These are phyloP conservation scores for Drosophila busckii DNA, from an alignment of 1,140 invertebrate species.

Conservation along the genomic window DNA sequence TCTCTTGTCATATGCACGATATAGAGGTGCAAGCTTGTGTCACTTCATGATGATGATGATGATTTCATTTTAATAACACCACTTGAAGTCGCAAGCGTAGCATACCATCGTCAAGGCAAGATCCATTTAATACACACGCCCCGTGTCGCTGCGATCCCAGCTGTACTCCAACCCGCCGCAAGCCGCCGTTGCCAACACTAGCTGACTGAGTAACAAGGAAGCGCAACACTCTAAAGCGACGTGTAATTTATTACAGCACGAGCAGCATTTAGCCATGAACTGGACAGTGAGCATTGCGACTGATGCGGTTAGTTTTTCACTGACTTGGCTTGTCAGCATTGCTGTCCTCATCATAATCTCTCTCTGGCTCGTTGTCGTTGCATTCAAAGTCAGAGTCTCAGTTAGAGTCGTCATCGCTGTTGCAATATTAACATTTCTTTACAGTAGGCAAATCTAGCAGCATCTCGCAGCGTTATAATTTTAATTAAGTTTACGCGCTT, in stretches of 20 bases:
- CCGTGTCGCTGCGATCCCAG: conserved; percentile 17
- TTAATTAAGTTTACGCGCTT: conserved; percentile 67
- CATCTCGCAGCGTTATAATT: conserved; percentile 42
- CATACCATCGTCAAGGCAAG: conserved; percentile 5
- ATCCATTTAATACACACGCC: conserved; percentile 38
- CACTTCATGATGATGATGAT: conserved; percentile 69
- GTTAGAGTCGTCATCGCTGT: conserved; percentile 25
- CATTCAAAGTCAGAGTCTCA: too few relatives aligned
- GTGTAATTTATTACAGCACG: conserved; percentile 70
- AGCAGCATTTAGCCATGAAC: conserved; percentile 71
- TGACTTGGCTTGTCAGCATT: conserved; percentile 28
- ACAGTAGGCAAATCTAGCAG: conserved; percentile 53
- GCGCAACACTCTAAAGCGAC: conserved; percentile 67
- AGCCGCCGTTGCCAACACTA: conserved; percentile 50
- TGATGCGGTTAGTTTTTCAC: conserved; percentile 27
- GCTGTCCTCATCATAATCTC: conserved; percentile 38
- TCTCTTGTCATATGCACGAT: conserved; percentile 56
- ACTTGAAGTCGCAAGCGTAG: conserved; percentile 34
- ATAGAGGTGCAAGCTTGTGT: conserved; percentile 28
- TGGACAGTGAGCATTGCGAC: conserved; percentile 32
- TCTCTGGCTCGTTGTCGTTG: too few relatives aligned
- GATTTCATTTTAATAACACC: conserved; percentile 72
- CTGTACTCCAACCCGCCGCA: too few relatives aligned
- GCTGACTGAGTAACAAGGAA: conserved; percentile 72
- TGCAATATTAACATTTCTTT: conserved; percentile 46